Conservation (phyloP, 2,113 vertebrate species). For the Synodontis membranacea region DNA sequence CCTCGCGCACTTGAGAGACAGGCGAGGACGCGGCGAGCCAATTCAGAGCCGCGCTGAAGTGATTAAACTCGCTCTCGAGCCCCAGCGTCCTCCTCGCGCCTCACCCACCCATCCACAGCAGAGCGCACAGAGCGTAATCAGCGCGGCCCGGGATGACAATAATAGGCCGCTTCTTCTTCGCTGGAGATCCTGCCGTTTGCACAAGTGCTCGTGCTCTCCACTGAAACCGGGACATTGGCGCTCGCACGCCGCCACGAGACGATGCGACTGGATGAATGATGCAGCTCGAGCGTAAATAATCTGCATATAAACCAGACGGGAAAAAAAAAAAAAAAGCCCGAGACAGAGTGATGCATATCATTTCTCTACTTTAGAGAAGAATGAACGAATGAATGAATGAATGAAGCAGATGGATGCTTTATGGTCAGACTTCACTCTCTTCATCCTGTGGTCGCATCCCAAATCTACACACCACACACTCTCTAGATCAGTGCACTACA, state of each 20-base stretch:
- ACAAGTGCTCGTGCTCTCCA: slow-evolving; percentile 71
- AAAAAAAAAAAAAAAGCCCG: slow-evolving; percentile 7
- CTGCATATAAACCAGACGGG: slow-evolving; percentile 61
- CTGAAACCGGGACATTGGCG: slow-evolving; percentile 56
- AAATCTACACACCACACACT: background rate
- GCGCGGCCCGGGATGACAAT: slow-evolving; percentile 79
- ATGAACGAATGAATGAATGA: background rate
- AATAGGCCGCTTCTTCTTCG: slow-evolving; percentile 69
- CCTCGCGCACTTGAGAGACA: slow-evolving; percentile 66
- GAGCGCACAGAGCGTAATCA: slow-evolving; percentile 88
- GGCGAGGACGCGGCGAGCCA: slow-evolving; percentile 70
- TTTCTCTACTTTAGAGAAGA: background rate
- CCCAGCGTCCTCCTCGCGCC: slow-evolving; percentile 57
- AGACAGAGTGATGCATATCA: background rate
- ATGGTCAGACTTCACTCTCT: background rate
- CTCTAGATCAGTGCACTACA: background rate
- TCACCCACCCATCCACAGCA: slow-evolving; percentile 56
- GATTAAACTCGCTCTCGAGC: slow-evolving; percentile 86
- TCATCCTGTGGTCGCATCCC: background rate
- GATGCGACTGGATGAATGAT: slow-evolving; percentile 63
- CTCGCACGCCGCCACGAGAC: slow-evolving; percentile 51
- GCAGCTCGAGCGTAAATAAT: slow-evolving; percentile 59
- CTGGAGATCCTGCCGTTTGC: slow-evolving; percentile 70
- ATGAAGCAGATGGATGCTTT: background rate
- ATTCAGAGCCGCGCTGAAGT: slow-evolving; percentile 86